Evolutionary conservation across 2,113 vertebrate genomes (phyloP).

Genomic region (Hippocampus zosterae): DNA sequence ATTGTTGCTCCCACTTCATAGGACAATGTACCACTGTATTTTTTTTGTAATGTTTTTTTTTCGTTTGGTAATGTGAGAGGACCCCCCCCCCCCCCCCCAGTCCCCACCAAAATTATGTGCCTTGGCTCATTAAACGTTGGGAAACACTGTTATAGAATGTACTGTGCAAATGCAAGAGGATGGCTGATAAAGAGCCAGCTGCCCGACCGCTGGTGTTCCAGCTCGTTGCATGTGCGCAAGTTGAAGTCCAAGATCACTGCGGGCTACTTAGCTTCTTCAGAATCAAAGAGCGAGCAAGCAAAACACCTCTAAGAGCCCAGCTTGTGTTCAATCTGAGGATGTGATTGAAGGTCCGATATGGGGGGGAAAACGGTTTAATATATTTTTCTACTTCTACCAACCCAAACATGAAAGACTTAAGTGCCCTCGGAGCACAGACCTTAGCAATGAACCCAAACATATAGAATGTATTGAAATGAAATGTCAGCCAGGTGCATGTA

Average conservation of each 20-base stretch:
- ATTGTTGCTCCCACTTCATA: too few relatives aligned
- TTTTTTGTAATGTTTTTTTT: too few relatives aligned
- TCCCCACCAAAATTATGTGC: neutral
- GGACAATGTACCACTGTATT: too few relatives aligned
- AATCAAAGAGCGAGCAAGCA: constrained; percentile 6
- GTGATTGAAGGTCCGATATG: neutral
- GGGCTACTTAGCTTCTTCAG: neutral
- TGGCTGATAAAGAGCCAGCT: constrained; percentile 3
- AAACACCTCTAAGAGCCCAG: neutral
- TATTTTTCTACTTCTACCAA: neutral
- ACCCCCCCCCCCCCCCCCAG: too few relatives aligned
- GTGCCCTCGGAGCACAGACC: constrained; percentile 1
- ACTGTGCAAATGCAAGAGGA: neutral
- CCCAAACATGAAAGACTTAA: neutral
- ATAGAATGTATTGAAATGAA: neutral
- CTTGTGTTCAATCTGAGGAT: constrained; percentile 1
- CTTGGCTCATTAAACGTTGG: neutral
- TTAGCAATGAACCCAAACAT: neutral
- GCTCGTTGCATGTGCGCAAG: neutral
- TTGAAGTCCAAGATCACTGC: constrained; percentile 3
- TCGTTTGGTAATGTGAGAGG: too few relatives aligned
- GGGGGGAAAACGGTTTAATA: neutral
- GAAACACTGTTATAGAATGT: neutral
- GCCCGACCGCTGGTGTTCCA: neutral
- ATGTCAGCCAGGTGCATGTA: neutral